Conservation (phyloP, 1,140 invertebrate genomes). For the Coelopa frigida region DNA sequence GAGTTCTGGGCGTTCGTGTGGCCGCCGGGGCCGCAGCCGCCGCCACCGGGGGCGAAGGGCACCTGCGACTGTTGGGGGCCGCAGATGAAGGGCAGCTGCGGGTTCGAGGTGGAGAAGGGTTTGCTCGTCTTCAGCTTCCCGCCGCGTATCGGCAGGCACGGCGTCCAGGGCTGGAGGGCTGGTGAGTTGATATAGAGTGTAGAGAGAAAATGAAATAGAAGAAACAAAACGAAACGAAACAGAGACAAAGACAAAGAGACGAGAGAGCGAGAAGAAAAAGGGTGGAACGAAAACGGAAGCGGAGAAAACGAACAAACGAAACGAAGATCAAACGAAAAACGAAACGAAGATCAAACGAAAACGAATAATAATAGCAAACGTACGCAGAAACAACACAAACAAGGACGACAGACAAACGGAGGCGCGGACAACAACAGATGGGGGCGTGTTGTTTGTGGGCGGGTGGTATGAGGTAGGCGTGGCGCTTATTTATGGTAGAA, state of each 20-base stretch:
- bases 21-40: not conserved
- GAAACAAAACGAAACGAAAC: conserved; percentile 21
- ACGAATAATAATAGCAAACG: no score
- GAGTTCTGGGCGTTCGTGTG: conserved; percentile 25
- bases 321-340: no score
- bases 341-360: no score
- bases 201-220: conserved; percentile 6
- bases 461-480: no score
- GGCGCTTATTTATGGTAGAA: no score
- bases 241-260: conserved; percentile 39
- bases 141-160: conserved; percentile 42
- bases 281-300: not conserved
- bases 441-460: no score
- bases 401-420: no score
- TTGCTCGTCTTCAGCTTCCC: conserved; percentile 44
- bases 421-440: no score
- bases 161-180: conserved; percentile 45
- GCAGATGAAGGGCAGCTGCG: conserved; percentile 39
- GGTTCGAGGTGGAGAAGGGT: conserved; percentile 44
- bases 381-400: no score
- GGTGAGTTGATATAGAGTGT: conserved; percentile 3
- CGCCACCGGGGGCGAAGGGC: conserved; percentile 2
- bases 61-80: conserved; percentile 17
- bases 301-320: no score
- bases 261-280: conserved; percentile 25